Evolutionary conservation across 2,888 invertebrate species (phyloP).

Genomic region (Ichneumon xanthorius): DNA sequence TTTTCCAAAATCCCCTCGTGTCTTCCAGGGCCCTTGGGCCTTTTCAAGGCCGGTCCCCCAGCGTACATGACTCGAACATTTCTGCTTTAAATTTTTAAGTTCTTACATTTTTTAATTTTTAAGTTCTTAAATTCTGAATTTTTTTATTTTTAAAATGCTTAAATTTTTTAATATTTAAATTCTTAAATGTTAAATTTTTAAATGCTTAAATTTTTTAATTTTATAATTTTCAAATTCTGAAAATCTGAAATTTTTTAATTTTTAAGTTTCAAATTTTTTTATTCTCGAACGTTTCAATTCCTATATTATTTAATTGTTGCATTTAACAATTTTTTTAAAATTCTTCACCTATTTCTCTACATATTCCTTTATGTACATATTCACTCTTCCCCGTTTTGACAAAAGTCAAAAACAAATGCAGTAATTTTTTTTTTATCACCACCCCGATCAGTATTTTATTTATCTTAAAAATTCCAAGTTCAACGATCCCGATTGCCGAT

Average conservation of each 20-base stretch:
- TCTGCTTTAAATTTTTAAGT: slow-evolving; percentile 24
- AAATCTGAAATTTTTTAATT: no score
- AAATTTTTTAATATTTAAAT: no score
- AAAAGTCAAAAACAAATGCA: background rate
- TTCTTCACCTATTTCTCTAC: no score
- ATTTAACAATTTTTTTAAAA: no score
- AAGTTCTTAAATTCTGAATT: background rate
- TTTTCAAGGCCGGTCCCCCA: slow-evolving; percentile 73
- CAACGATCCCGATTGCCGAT: slow-evolving; percentile 17
- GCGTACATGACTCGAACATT: slow-evolving; percentile 71
- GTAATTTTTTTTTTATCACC: background rate
- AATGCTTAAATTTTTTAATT: no score
- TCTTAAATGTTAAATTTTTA: no score
- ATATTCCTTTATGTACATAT: no score
- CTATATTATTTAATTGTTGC: no score
- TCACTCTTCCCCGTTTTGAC: background rate
- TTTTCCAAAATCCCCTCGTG: slow-evolving; percentile 85
- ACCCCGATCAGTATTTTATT: background rate
- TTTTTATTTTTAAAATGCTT: background rate
- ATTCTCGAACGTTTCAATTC: no score
- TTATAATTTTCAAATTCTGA: no score
- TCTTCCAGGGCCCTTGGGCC: slow-evolving; percentile 85
- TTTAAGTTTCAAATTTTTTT: no score
- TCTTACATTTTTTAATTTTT: no score
- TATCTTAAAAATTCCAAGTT: slow-evolving; percentile 23